phyloP scores from a whole-genome alignment of 2,888 invertebrate species.

The Hirudinaria manillensis region DNA sequence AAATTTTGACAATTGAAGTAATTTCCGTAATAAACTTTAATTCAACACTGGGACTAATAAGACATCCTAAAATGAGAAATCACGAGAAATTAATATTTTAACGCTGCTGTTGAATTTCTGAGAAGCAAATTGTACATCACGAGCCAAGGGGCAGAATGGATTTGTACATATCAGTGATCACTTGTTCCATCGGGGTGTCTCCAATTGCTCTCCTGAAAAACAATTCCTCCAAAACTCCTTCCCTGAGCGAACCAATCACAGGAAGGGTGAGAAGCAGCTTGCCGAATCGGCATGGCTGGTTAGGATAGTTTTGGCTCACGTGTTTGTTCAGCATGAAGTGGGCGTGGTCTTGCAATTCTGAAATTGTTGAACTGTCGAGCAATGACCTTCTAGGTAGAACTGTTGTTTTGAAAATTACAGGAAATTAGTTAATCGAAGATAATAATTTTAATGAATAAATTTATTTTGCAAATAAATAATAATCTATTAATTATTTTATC shows the following conservation, averaged over 20 bases:
- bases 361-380: not conserved
- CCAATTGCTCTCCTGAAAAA: constrained; percentile 10
- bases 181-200: constrained; percentile 15
- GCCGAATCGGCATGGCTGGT: constrained; percentile 11
- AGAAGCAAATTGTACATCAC: no score
- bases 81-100: no score
- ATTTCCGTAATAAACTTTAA: no score
- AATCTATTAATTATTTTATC: no score
- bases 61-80: no score
- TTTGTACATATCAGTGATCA: constrained; percentile 13
- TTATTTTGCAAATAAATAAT: no score
- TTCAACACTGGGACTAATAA: no score
- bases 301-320: constrained; percentile 6
- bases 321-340: constrained; percentile 15
- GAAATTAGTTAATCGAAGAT: no score
- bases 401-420: not conserved
- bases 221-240: constrained; percentile 17
- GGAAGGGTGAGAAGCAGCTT: constrained; percentile 9
- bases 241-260: not conserved
- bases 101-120: no score
- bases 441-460: no score
- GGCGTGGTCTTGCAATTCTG: constrained; percentile 22
- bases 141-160: not conserved
- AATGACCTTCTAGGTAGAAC: constrained; percentile 5
- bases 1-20: no score